A percentile compares a stretch with the other conserved stretches of the same genome.
These are phyloP conservation scores for Pseudorhombus dupliciocellatus DNA, from an alignment of 2,113 vertebrate species.

Conservation along the genomic window DNA sequence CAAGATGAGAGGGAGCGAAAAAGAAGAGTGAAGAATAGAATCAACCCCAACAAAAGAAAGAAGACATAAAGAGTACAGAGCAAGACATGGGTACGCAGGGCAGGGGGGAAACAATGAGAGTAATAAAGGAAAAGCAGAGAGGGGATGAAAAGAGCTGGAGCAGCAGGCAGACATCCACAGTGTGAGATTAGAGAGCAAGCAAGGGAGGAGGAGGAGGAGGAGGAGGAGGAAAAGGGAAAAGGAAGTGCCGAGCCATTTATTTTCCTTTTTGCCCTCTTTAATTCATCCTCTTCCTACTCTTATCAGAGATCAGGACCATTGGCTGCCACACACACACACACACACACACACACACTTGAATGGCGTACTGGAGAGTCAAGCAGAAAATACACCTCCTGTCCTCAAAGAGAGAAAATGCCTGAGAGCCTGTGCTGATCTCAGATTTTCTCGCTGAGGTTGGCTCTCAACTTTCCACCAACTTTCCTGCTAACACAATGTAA, in stretches of 20 bases:
- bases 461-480: conserved; percentile 6
- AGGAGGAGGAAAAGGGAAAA: conserved; percentile 49
- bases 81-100: conserved; percentile 19
- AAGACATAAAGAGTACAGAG: conserved; percentile 3
- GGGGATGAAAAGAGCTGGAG: conserved; percentile 48
- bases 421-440: conserved; percentile 19
- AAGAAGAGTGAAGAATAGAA: neutral
- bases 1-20: conserved; percentile 2
- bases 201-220: conserved; percentile 28
- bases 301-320: conserved; percentile 65
- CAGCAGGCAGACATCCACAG: conserved; percentile 47
- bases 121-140: conserved; percentile 43
- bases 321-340: conserved; percentile 14
- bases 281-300: conserved; percentile 56
- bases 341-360: conserved; percentile 20
- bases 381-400: conserved; percentile 28
- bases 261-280: conserved; percentile 47
- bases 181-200: conserved; percentile 62
- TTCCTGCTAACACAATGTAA: neutral
- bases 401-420: conserved; percentile 26
- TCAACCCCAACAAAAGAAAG: conserved; percentile 4
- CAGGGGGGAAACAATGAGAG: conserved; percentile 43
- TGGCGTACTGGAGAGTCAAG: conserved; percentile 10
- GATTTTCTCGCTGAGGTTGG: conserved; percentile 5
- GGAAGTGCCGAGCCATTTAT: conserved; percentile 62